These are phyloP conservation scores for Pteropus alecto DNA, from an alignment of 2,113 vertebrate species.

Conservation along the genomic window DNA sequence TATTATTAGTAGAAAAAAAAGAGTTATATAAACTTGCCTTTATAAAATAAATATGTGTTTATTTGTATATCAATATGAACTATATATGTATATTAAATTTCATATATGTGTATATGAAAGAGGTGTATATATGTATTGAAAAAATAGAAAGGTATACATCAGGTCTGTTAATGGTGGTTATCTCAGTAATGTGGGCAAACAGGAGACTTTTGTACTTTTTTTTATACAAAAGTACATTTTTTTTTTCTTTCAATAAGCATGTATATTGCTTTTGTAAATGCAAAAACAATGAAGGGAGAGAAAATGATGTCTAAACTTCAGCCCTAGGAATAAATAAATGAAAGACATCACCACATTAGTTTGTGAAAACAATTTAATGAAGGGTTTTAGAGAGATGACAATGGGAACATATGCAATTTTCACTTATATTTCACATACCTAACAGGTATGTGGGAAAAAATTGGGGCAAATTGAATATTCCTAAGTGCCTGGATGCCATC, in stretches of 20 bases:
- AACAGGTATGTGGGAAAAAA: neutral
- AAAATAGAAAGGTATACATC: neutral
- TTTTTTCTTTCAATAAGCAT: neutral
- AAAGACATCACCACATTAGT: neutral
- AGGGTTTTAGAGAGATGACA: neutral
- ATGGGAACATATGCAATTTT: neutral
- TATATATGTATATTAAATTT: neutral
- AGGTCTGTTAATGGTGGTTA: neutral
- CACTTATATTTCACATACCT: neutral
- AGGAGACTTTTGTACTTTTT: neutral
- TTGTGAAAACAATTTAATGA: neutral
- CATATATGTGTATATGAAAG: neutral
- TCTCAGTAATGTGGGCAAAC: neutral
- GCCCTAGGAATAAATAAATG: neutral
- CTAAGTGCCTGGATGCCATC: neutral
- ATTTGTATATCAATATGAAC: neutral
- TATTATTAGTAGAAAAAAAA: neutral
- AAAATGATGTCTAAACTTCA: neutral
- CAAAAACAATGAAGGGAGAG: neutral
- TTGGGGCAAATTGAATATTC: neutral
- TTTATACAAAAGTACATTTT: neutral
- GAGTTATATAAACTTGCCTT: neutral
- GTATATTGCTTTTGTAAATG: neutral
- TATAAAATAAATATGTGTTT: neutral
- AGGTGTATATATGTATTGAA: neutral